A percentile compares a stretch with the other conserved stretches of the same genome.
Conservation (phyloP, 2,113 vertebrate genomes). For the Malurus elegans region DNA sequence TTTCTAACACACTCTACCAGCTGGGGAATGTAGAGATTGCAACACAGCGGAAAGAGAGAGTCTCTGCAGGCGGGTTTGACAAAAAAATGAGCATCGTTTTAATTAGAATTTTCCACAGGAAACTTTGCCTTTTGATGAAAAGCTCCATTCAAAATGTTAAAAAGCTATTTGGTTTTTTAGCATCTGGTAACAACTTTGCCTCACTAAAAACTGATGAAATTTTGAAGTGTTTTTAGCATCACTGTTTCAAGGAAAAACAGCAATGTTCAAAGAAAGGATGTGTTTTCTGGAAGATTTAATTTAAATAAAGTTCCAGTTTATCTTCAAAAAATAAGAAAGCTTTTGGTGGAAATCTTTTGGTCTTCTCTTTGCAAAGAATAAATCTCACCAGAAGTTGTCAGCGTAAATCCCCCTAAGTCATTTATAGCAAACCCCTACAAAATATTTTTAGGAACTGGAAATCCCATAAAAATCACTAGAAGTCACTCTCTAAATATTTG, state of each 20-base stretch:
- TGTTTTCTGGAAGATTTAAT: neutral
- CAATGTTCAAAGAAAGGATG: neutral
- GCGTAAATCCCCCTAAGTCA: neutral
- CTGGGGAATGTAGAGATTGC: rapidly evolving
- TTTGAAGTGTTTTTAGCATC: neutral
- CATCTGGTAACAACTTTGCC: neutral
- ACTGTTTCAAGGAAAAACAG: neutral
- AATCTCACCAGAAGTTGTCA: neutral
- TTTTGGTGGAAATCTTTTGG: neutral
- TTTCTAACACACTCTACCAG: neutral
- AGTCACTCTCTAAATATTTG: neutral
- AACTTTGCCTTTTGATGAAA: neutral
- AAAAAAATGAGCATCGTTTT: neutral
- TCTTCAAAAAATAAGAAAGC: neutral
- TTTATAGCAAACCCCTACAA: neutral
- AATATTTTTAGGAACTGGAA: neutral
- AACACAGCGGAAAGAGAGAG: neutral
- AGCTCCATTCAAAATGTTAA: neutral
- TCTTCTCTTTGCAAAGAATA: neutral
- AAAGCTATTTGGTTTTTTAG: neutral
- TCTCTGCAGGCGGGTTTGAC: neutral
- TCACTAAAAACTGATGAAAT: neutral
- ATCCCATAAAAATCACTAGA: neutral
- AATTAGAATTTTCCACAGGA: neutral
- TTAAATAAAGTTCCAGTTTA: neutral